These are phyloP conservation scores for Poeciliopsis gracilis DNA, from an alignment of 2,797 vertebrate genomes.

Conservation along the genomic window DNA sequence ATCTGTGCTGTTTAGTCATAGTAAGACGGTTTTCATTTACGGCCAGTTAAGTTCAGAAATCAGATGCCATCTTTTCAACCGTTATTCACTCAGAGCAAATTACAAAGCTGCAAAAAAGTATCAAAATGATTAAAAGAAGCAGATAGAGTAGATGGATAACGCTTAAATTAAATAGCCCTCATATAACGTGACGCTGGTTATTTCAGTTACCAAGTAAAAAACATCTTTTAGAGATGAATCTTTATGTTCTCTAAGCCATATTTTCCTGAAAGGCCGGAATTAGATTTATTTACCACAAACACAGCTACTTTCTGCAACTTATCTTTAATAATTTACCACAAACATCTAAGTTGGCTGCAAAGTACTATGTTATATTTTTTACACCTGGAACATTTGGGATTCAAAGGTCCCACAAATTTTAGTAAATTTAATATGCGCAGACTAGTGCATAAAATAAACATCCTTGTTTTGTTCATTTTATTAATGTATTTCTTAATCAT, in stretches of 20 bases:
- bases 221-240: not conserved
- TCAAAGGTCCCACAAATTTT: not conserved
- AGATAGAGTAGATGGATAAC: not conserved
- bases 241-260: not conserved
- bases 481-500: not conserved
- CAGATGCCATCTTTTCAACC: not conserved
- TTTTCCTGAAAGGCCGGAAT: not conserved
- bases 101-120: not conserved
- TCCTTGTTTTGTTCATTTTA: not conserved
- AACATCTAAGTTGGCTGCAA: not conserved
- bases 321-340: not conserved
- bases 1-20: not conserved
- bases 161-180: not conserved
- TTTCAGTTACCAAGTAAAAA: not conserved
- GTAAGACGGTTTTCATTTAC: not conserved
- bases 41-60: not conserved
- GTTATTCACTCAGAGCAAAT: not conserved
- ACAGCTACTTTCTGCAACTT: not conserved
- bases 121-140: not conserved
- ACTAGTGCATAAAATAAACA: not conserved
- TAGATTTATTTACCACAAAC: not conserved
- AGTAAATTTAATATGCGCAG: not conserved
- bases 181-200: not conserved
- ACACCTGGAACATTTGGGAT: not conserved
- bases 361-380: not conserved